These are phyloP conservation scores for Caerostris darwini DNA, from an alignment of 1,140 invertebrate genomes.

Conservation along the genomic window DNA sequence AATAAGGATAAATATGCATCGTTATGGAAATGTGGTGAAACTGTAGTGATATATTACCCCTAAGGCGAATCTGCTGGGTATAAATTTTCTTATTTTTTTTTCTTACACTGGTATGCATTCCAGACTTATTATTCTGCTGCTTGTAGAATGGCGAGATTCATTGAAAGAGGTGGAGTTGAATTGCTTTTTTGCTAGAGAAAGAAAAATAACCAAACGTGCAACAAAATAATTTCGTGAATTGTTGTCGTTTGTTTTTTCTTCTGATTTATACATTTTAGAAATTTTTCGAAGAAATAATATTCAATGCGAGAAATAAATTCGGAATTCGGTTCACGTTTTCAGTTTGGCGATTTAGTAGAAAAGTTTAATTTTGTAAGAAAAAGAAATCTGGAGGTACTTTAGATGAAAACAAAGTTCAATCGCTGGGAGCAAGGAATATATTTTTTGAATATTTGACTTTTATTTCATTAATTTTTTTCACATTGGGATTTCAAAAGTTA, in stretches of 20 bases:
- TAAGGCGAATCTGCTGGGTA: background rate
- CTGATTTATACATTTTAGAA: background rate
- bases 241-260: background rate
- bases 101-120: background rate
- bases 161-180: background rate
- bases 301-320: background rate
- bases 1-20: background rate
- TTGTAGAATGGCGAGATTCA: background rate
- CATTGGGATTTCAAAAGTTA: no score
- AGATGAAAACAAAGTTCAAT: no score
- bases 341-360: no score
- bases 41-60: background rate
- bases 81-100: background rate
- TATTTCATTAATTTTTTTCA: no score
- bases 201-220: no score
- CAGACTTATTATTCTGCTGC: background rate
- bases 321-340: background rate
- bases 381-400: no score
- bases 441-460: no score
- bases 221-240: background rate
- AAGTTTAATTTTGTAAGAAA: no score
- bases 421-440: no score
- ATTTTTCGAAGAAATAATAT: no score
- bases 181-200: no score
- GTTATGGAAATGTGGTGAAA: conserved; percentile 15